These are phyloP conservation scores for Carassius gibelio DNA, from an alignment of 2,113 vertebrate species.

Conservation along the genomic window DNA sequence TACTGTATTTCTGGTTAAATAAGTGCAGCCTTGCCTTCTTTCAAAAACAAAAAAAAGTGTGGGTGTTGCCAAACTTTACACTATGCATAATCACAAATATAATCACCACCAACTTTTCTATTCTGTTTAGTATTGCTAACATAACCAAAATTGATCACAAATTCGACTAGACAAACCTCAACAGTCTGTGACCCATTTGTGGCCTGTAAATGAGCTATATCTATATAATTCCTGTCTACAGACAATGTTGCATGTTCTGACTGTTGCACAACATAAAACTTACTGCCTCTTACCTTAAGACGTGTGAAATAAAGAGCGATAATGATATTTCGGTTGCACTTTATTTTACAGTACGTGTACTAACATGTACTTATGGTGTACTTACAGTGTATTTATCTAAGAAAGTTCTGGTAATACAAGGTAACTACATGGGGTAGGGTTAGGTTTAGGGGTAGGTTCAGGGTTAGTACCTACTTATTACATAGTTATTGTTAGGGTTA, in stretches of 20 bases:
- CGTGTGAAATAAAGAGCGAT: background rate
- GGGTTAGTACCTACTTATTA: too few relatives aligned
- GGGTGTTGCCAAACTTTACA: background rate
- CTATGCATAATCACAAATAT: background rate
- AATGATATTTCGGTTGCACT: background rate
- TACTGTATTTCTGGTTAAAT: background rate
- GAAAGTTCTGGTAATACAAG: too few relatives aligned
- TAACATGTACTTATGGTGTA: too few relatives aligned
- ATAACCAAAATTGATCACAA: too few relatives aligned
- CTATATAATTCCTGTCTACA: background rate
- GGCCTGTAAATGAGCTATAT: too few relatives aligned
- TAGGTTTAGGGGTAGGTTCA: too few relatives aligned
- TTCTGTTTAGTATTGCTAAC: background rate
- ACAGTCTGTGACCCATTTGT: too few relatives aligned
- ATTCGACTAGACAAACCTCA: too few relatives aligned
- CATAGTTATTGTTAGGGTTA: too few relatives aligned
- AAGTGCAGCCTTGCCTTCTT: background rate
- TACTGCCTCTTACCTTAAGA: background rate
- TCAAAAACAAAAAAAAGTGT: background rate
- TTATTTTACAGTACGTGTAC: too few relatives aligned
- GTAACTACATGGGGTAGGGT: too few relatives aligned
- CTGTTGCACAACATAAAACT: background rate
- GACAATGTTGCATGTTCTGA: background rate
- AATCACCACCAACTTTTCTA: background rate
- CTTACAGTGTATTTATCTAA: too few relatives aligned